Conservation (phyloP, 37 sponge, comb jelly and placozoan genomes). For the Beroe ovata region DNA sequence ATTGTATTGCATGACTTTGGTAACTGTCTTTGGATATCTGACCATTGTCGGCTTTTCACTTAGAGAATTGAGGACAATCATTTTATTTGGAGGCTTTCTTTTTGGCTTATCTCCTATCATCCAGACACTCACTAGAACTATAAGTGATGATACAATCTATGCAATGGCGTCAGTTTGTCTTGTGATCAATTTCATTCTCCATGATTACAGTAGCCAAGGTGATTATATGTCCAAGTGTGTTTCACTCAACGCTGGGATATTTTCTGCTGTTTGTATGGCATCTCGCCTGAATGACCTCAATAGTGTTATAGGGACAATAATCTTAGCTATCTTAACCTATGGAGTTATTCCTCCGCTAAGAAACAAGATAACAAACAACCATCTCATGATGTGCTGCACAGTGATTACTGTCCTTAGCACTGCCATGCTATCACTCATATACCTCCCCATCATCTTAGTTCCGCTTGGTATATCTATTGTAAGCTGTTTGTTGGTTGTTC, state of each 20-base stretch:
- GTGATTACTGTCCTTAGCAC: background rate
- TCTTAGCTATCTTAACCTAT: conserved; percentile 75
- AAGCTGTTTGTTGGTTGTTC: background rate
- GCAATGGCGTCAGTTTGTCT: conserved; percentile 50
- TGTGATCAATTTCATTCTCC: background rate
- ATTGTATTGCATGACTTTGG: background rate
- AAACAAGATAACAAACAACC: conserved; percentile 25
- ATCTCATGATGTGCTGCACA: background rate
- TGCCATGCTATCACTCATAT: background rate
- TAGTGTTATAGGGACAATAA: conserved; percentile 72
- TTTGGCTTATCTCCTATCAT: conserved; percentile 63
- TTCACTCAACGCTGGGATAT: conserved; percentile 87
- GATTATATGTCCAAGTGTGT: conserved; percentile 68
- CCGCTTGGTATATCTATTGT: background rate
- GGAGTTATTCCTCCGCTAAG: conserved; percentile 74
- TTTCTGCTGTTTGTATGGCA: conserved; percentile 88
- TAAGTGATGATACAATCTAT: conserved; percentile 63
- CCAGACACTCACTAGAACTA: conserved; percentile 44
- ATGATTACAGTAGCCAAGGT: background rate
- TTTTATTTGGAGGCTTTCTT: conserved; percentile 38
- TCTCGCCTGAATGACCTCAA: conserved; percentile 76
- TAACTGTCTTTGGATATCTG: conserved; percentile 26
- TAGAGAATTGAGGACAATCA: background rate
- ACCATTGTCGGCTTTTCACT: conserved; percentile 7
- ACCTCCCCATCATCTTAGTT: background rate